Percentiles rank a stretch among this genome's conserved stretches.
These are phyloP conservation scores for Silurus meridionalis DNA, from an alignment of 2,113 vertebrate species.

Conservation along the genomic window DNA sequence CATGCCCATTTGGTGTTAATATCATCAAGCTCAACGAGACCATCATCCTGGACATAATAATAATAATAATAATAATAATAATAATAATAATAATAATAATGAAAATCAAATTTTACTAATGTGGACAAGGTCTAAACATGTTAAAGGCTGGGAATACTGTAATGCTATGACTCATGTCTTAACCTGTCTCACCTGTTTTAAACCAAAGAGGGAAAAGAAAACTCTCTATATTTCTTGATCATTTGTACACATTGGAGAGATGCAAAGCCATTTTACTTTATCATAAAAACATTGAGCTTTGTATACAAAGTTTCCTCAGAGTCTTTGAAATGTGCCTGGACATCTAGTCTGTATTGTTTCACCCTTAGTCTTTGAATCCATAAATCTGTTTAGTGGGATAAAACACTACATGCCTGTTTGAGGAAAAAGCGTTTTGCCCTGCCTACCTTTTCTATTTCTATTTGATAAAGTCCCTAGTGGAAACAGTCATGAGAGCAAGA, in stretches of 20 bases:
- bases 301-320: slow-evolving; percentile 6
- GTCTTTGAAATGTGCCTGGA: slow-evolving; percentile 14
- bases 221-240: slow-evolving; percentile 21
- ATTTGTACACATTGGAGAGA: slow-evolving; percentile 2
- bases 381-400: slow-evolving; percentile 39
- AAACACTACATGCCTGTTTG: slow-evolving; percentile 36
- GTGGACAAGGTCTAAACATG: slow-evolving; percentile 49
- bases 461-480: slow-evolving; percentile 38
- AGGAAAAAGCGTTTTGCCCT: slow-evolving; percentile 41
- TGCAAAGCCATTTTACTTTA: not conserved
- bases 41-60: not conserved
- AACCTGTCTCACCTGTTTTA: slow-evolving; percentile 50
- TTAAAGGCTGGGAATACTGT: slow-evolving; percentile 30
- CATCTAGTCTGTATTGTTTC: slow-evolving; percentile 22
- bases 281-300: slow-evolving; percentile 6
- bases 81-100: no score
- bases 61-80: not conserved
- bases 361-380: slow-evolving; percentile 3
- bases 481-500: slow-evolving; percentile 18
- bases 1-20: not conserved
- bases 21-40: not conserved
- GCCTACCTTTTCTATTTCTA: slow-evolving; percentile 41
- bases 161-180: slow-evolving; percentile 45
- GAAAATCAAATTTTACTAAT: slow-evolving; percentile 13
- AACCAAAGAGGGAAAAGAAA: slow-evolving; percentile 5